Percentiles rank a stretch among this genome's conserved stretches.
Conservation (phyloP, 2,888 invertebrate genomes). For the Spisula subtruncata region DNA sequence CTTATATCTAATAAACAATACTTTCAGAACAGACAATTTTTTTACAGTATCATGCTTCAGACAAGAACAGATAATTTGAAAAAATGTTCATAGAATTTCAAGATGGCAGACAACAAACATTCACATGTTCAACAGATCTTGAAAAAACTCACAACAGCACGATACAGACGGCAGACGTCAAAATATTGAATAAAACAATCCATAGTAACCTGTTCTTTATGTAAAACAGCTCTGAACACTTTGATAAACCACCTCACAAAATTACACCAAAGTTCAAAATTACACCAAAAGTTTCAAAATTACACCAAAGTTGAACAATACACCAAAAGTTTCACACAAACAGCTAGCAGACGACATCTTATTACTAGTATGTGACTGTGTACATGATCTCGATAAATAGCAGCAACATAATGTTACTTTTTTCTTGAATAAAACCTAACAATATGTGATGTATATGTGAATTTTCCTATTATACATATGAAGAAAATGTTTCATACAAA, state of each 20-base stretch:
- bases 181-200: conserved; percentile 17
- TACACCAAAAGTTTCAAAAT: conserved; percentile 15
- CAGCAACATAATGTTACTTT: background rate
- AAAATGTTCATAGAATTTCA: background rate
- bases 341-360: conserved; percentile 21
- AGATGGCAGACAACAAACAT: conserved; percentile 12
- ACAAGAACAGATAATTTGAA: background rate
- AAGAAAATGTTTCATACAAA: conserved; percentile 1
- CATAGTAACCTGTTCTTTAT: background rate
- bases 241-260: background rate
- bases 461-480: background rate
- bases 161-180: conserved; percentile 1
- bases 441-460: background rate
- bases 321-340: background rate
- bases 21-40: background rate
- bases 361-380: background rate
- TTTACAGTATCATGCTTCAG: background rate
- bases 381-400: conserved; percentile 5
- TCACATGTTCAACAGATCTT: background rate
- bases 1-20: background rate
- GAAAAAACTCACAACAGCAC: background rate
- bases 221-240: background rate
- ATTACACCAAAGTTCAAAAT: conserved; percentile 18
- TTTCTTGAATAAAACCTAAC: background rate
- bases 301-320: background rate